Conservation (phyloP, 2,113 vertebrate genomes). For the Phaethon lepturus region DNA sequence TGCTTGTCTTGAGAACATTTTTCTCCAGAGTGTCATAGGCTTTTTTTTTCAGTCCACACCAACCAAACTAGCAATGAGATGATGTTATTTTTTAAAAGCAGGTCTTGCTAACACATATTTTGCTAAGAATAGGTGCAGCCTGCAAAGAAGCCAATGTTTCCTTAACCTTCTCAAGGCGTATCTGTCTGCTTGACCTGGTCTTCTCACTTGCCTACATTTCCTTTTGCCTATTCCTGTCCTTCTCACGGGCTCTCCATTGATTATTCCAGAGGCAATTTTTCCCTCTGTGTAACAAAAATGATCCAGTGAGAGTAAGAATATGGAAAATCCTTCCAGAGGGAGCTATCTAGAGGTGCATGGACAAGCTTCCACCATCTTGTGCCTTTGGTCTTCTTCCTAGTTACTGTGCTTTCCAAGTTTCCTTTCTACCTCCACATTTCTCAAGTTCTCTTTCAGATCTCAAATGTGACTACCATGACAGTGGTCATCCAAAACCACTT, state of each 20-base stretch:
- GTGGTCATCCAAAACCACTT: background rate
- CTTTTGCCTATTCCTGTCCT: background rate
- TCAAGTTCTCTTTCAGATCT: background rate
- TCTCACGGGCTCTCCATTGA: background rate
- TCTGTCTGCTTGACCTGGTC: background rate
- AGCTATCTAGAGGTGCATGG: background rate
- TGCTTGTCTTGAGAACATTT: background rate
- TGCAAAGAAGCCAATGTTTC: background rate
- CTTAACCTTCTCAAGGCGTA: constrained; percentile 3
- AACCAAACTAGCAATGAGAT: background rate
- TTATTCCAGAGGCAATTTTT: background rate
- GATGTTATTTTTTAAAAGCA: constrained; percentile 36
- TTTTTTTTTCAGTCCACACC: background rate
- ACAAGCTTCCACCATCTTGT: background rate
- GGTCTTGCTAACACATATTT: constrained; percentile 13
- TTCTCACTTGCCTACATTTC: background rate
- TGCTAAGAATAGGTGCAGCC: constrained; percentile 51
- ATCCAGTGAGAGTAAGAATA: background rate
- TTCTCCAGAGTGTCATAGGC: background rate
- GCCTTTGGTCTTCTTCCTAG: background rate
- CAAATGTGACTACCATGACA: rapidly evolving
- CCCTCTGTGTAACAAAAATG: background rate
- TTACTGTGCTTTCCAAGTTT: background rate
- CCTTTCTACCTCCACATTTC: background rate
- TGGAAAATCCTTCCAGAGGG: background rate